Conservation (phyloP, 2,113 vertebrate genomes). For the Microcebus murinus region DNA sequence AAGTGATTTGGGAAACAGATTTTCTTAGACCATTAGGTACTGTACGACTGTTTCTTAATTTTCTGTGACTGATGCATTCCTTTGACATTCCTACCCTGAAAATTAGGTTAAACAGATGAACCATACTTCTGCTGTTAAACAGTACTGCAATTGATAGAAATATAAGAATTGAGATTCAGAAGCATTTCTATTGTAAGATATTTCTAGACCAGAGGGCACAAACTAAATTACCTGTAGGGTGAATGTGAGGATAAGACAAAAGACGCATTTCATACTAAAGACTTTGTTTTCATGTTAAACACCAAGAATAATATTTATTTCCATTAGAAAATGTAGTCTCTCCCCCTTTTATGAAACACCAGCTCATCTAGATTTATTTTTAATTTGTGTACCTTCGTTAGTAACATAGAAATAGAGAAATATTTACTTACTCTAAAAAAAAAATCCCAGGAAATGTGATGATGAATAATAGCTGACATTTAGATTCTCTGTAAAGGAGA, state of each 20-base stretch:
- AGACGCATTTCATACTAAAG: not conserved
- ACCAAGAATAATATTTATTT: not conserved
- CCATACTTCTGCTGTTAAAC: not conserved
- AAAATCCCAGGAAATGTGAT: not conserved
- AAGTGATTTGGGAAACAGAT: slow-evolving; percentile 33
- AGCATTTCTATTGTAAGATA: not conserved
- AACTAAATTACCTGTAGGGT: not conserved
- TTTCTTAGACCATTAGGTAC: slow-evolving; percentile 37
- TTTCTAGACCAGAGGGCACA: not conserved
- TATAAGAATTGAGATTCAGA: not conserved
- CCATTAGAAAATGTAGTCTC: not conserved
- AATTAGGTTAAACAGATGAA: slow-evolving; percentile 30
- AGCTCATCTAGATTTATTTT: not conserved
- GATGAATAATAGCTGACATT: not conserved
- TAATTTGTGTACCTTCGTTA: not conserved
- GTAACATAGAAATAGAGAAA: not conserved
- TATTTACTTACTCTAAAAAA: not conserved
- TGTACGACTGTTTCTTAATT: slow-evolving; percentile 36
- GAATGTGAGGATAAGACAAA: not conserved
- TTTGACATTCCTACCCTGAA: not conserved
- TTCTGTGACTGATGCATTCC: not conserved
- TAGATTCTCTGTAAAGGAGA: not conserved
- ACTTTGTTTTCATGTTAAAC: not conserved
- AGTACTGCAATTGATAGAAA: not conserved
- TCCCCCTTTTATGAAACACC: not conserved